A percentile compares a stretch with the other conserved stretches of the same genome.
Evolutionary conservation across 2,888 invertebrate species (phyloP).

Genomic region (Coecobrya sp.): DNA sequence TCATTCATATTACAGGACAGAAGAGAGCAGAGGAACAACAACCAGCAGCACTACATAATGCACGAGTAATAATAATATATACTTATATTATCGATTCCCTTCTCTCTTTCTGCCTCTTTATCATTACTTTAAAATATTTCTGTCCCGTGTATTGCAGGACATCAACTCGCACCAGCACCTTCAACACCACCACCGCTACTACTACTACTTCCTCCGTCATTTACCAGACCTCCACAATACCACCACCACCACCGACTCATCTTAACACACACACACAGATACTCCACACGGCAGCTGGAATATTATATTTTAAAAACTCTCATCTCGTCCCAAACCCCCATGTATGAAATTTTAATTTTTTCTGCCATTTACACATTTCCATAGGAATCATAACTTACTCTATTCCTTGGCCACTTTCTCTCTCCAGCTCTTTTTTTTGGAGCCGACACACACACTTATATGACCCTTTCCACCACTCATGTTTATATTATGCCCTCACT

Average conservation of each 20-base stretch:
- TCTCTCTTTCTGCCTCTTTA: slow-evolving; percentile 45
- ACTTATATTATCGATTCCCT: slow-evolving; percentile 70
- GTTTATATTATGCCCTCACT: slow-evolving; percentile 30
- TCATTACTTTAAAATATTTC: slow-evolving; percentile 74
- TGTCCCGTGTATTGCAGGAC: slow-evolving; percentile 41
- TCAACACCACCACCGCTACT: slow-evolving; percentile 10
- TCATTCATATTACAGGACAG: slow-evolving; percentile 64
- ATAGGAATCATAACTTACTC: slow-evolving; percentile 68
- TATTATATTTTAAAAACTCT: slow-evolving; percentile 60
- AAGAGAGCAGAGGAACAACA: slow-evolving; percentile 42
- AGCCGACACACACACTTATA: background rate
- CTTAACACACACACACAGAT: slow-evolving; percentile 23
- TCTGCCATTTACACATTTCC: slow-evolving; percentile 76
- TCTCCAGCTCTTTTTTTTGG: too few species aligned
- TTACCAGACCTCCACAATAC: background rate
- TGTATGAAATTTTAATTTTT: slow-evolving; percentile 79
- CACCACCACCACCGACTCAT: slow-evolving; percentile 28
- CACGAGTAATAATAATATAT: slow-evolving; percentile 56
- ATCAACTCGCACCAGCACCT: background rate
- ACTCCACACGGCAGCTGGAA: slow-evolving; percentile 49
- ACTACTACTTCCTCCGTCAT: slow-evolving; percentile 12
- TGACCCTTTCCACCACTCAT: background rate
- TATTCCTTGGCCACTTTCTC: background rate
- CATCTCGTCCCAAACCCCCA: slow-evolving; percentile 61
- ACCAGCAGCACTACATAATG: slow-evolving; percentile 58